Percentiles rank a stretch among this genome's conserved stretches.
Evolutionary conservation across 92 coral and sea anemone genomes (phyloP).

Genomic region (Bergia puertoricense): DNA sequence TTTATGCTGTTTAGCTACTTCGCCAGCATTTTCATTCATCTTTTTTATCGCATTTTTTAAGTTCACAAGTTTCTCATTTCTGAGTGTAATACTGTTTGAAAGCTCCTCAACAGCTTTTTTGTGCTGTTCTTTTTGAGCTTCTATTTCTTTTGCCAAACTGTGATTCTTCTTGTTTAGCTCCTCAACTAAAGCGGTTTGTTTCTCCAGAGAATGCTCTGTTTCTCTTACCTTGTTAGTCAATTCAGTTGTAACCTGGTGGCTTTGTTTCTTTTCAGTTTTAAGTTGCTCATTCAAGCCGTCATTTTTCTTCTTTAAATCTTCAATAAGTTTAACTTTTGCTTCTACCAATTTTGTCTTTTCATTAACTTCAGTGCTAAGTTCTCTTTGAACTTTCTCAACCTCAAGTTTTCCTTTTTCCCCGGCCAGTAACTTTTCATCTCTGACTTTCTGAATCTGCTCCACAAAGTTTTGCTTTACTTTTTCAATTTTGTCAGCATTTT

Average conservation of each 20-base stretch:
- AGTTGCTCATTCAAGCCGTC: constrained; percentile 51
- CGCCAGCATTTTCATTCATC: constrained; percentile 54
- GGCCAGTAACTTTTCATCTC: constrained; percentile 67
- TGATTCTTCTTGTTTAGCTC: constrained; percentile 48
- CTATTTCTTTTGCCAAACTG: constrained; percentile 46
- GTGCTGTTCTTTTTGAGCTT: constrained; percentile 48
- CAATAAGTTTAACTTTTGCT: constrained; percentile 53
- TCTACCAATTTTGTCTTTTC: constrained; percentile 65
- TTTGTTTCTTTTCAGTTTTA: constrained; percentile 49
- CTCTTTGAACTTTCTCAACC: constrained; percentile 49
- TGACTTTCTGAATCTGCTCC: constrained; percentile 45
- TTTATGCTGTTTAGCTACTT: constrained; percentile 57
- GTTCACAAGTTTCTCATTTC: constrained; percentile 76
- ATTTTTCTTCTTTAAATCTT: constrained; percentile 48
- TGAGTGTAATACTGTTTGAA: constrained; percentile 66
- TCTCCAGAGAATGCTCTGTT: constrained; percentile 49
- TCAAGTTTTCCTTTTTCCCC: constrained; percentile 61
- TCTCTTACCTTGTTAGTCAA: constrained; percentile 63
- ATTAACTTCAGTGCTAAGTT: constrained; percentile 51
- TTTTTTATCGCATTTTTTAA: constrained; percentile 70
- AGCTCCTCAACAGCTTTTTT: constrained; percentile 73
- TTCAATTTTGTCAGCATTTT: constrained; percentile 47
- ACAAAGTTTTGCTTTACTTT: constrained; percentile 47
- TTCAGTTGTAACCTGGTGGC: constrained; percentile 53
- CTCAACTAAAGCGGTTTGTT: constrained; percentile 50